These are phyloP conservation scores for Pelmatolapia mariae DNA, from an alignment of 2,113 vertebrate genomes.

Conservation along the genomic window DNA sequence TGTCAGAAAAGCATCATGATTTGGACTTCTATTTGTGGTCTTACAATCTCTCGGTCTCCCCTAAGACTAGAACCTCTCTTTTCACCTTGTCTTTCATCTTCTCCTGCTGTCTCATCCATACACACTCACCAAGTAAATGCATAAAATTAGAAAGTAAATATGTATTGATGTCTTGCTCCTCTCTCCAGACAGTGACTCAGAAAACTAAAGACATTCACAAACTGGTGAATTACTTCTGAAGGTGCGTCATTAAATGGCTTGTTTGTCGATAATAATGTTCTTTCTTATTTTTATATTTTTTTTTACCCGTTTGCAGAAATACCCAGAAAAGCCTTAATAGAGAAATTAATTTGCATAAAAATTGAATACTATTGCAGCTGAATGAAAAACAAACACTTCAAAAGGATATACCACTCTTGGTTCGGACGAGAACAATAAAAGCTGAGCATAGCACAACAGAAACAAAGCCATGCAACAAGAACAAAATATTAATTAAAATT, in stretches of 20 bases:
- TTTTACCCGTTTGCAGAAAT: background rate
- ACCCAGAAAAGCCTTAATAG: background rate
- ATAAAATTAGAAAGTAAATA: constrained; percentile 1
- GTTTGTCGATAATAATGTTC: constrained; percentile 12
- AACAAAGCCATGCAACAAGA: constrained; percentile 15
- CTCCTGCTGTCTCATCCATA: background rate
- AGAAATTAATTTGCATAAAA: constrained; percentile 42
- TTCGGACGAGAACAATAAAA: background rate
- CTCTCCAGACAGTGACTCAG: background rate
- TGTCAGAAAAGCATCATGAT: background rate
- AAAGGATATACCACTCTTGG: constrained; percentile 9
- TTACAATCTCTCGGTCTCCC: background rate
- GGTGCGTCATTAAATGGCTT: constrained; percentile 2
- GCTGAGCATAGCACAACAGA: background rate
- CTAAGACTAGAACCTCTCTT: background rate
- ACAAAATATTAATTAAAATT: constrained; percentile 27
- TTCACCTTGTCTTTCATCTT: background rate
- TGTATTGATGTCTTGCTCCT: constrained; percentile 14
- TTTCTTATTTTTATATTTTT: background rate
- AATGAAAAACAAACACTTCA: constrained; percentile 30
- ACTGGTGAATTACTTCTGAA: background rate
- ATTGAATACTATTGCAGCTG: background rate
- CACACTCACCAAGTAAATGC: background rate
- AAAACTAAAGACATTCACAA: background rate
- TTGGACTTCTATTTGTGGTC: background rate